Evolutionary conservation across 1,140 invertebrate genomes (phyloP), one percentile per base, ranked within the genome.

Genomic region (Pogonus chalceus): DNA sequence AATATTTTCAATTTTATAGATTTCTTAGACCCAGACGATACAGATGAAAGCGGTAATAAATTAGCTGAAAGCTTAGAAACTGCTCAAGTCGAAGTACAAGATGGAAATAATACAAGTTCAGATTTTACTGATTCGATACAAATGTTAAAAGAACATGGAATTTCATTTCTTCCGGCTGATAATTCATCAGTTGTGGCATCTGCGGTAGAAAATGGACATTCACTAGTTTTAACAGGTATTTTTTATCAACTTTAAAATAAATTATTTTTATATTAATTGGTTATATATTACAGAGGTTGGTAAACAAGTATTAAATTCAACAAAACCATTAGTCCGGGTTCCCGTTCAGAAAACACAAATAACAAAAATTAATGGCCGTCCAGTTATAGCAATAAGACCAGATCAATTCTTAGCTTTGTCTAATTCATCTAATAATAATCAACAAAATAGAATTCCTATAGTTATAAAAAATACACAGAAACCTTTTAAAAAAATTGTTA

Each of bases 191-290:
- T 85, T 35, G 79, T 91, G 22, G 82, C 81, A 51, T 85, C 84
- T 51, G 87, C 87, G 10, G 76, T 91, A 60, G 84, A 88, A 73
- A 87, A 80, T 71, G 88, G 88, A 1, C 80, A 88, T 66, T 84
- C 84, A 39, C 78, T 90, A 18, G 78, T 87, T 51, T 71, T 90
- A 46, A 90, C 88, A 59, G 83, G 83, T 85, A 66, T 54, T 54
- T n/a, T 39, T 46, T 31, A 43, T 46, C n/a, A n/a, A n/a, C n/a
- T n/a, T n/a, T n/a, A n/a, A n/a, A 23, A 43, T 35, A 23, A 24
- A 48, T 52, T 26, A 47, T 37, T 48, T 59, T 18, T 52, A n/a
- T n/a, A n/a, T n/a, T n/a, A n/a, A n/a, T n/a, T n/a, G n/a, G n/a
- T n/a, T n/a, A n/a, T n/a, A n/a, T n/a, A n/a, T 69, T 67, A 43